Evolutionary conservation across 2,797 vertebrate genomes (phyloP).

Genomic region (Hypotaenidia philippensis): DNA sequence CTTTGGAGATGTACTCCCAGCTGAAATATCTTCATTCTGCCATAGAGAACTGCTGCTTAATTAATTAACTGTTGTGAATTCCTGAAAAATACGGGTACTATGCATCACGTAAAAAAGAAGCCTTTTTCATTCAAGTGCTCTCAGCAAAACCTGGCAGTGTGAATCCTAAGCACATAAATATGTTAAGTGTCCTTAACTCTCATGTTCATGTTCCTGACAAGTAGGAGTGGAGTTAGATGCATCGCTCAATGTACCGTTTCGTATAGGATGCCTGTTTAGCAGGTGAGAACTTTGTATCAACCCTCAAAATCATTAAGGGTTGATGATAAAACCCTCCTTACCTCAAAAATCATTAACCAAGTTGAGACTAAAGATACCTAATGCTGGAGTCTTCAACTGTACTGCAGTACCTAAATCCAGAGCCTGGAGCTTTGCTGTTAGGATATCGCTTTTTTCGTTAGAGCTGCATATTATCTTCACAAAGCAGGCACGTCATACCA

Average conservation of each 20-base stretch:
- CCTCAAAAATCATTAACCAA: background rate
- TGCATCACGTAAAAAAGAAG: background rate
- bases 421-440: background rate
- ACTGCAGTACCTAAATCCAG: background rate
- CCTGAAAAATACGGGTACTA: background rate
- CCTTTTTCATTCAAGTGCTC: background rate
- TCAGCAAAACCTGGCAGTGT: background rate
- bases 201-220: background rate
- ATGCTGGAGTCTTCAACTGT: background rate
- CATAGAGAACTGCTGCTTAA: background rate
- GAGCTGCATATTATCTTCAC: background rate
- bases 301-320: background rate
- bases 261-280: background rate
- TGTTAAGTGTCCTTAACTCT: background rate
- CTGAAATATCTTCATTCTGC: background rate
- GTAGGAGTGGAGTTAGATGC: background rate
- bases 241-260: background rate
- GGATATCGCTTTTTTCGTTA: background rate
- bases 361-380: background rate
- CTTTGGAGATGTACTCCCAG: background rate
- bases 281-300: background rate
- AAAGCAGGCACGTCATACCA: background rate
- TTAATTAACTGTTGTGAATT: background rate
- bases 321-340: background rate
- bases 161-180: background rate